Conservation (phyloP, 2,113 vertebrate genomes). For the Vidua macroura region DNA sequence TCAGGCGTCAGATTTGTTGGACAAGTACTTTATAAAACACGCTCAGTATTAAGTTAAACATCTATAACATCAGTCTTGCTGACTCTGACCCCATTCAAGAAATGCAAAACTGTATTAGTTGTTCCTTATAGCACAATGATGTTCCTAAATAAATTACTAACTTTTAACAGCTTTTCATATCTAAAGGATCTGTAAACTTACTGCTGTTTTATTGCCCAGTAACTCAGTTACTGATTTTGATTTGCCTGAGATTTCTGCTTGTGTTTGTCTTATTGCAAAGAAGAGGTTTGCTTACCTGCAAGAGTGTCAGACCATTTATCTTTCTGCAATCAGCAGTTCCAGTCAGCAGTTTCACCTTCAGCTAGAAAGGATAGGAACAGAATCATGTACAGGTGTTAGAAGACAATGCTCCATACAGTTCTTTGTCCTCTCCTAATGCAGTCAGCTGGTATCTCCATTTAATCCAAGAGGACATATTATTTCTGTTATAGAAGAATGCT, state of each 20-base stretch:
- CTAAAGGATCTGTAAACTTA: not conserved
- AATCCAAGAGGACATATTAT: accelerated
- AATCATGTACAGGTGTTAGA: not conserved
- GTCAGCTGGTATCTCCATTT: not conserved
- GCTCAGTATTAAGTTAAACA: not conserved
- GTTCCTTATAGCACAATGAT: accelerated
- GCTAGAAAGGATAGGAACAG: not conserved
- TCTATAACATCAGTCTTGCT: not conserved
- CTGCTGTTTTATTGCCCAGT: not conserved
- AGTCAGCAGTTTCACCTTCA: not conserved
- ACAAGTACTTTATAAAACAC: not conserved
- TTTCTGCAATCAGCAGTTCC: not conserved
- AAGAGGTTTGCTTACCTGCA: not conserved
- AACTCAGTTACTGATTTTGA: not conserved
- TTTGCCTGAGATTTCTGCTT: not conserved
- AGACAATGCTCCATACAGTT: not conserved
- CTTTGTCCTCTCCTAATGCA: not conserved
- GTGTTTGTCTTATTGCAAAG: not conserved
- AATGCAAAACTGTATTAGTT: not conserved
- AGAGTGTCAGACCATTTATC: not conserved
- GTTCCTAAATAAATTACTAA: not conserved
- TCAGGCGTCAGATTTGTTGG: not conserved
- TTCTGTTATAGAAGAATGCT: not conserved
- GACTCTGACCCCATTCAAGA: not conserved
- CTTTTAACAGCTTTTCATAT: not conserved